Evolutionary conservation across 53 echinoderm and acorn worm species (phyloP).

Genomic region (Arbacia lixula): DNA sequence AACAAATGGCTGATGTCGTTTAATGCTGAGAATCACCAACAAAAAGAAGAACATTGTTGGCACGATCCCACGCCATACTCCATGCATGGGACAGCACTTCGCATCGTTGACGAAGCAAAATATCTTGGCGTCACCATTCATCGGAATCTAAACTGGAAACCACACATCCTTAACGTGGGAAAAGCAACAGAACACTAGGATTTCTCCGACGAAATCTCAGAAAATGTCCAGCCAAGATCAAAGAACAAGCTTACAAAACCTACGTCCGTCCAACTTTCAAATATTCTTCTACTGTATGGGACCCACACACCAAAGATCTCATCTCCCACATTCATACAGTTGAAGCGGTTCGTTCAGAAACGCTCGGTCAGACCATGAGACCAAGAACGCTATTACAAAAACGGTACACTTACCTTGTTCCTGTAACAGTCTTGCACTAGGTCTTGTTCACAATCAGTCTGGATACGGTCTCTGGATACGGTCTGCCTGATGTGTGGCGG

Average conservation of each 20-base stretch:
- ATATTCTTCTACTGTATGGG: conserved; percentile 32
- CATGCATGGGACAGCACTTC: conserved; percentile 43
- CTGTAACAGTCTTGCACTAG: no score
- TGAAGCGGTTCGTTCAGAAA: no score
- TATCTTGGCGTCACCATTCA: conserved; percentile 21
- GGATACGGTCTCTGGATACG: no score
- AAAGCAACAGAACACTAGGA: conserved; percentile 13
- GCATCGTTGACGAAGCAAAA: conserved; percentile 34
- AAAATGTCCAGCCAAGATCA: conserved; percentile 10
- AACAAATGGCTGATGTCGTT: conserved; percentile 26
- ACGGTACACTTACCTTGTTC: no score
- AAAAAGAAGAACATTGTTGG: conserved; percentile 5
- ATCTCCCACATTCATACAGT: no score
- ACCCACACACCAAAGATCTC: conserved; percentile 43
- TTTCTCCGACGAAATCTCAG: background rate
- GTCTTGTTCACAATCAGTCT: no score
- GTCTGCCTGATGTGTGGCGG: no score
- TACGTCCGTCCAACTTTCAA: conserved; percentile 48
- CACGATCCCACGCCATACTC: background rate
- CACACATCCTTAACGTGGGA: background rate
- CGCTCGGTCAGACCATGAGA: no score
- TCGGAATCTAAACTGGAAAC: conserved; percentile 26
- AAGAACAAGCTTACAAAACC: conserved; percentile 44
- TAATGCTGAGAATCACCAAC: conserved; percentile 32
- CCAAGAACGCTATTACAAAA: no score